phyloP scores from a whole-genome alignment of 2,888 invertebrate genomes.

The Acronicta aceris region DNA sequence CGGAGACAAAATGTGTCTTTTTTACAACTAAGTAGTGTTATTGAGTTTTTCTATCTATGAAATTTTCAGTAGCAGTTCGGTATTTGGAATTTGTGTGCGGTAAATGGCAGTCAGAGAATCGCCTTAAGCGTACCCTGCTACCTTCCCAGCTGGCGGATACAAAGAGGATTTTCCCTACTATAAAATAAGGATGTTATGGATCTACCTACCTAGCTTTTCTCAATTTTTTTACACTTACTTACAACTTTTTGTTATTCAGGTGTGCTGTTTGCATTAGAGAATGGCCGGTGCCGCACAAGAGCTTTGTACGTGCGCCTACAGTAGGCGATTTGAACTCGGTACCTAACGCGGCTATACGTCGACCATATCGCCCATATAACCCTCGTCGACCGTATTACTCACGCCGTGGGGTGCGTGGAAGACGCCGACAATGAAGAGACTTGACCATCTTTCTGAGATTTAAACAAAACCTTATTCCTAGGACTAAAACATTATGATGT shows the following conservation, averaged over 20 bases:
- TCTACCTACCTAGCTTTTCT: no score
- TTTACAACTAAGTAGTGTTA: no score
- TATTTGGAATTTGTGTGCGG: no score
- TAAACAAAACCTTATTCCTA: conserved; percentile 41
- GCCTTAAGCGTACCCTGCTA: no score
- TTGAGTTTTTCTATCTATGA: no score
- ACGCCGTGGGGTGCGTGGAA: conserved; percentile 65
- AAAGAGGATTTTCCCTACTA: no score
- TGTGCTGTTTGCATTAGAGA: conserved; percentile 83
- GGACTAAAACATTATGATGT: conserved; percentile 53
- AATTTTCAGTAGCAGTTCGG: no score
- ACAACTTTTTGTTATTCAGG: conserved; percentile 58
- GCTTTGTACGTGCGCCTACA: conserved; percentile 48
- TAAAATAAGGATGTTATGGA: no score
- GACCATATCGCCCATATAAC: conserved; percentile 43
- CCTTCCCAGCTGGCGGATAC: no score
- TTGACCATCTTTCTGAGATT: conserved; percentile 37
- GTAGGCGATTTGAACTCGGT: conserved; percentile 73
- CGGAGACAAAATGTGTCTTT: no score
- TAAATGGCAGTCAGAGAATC: no score
- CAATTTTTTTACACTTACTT: background rate
- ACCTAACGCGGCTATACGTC: conserved; percentile 69
- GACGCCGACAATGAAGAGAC: conserved; percentile 63
- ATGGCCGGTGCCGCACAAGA: conserved; percentile 62
- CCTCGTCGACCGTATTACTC: conserved; percentile 46